Conservation (phyloP, 2,888 invertebrate genomes). For the Dasypogon diadema region DNA sequence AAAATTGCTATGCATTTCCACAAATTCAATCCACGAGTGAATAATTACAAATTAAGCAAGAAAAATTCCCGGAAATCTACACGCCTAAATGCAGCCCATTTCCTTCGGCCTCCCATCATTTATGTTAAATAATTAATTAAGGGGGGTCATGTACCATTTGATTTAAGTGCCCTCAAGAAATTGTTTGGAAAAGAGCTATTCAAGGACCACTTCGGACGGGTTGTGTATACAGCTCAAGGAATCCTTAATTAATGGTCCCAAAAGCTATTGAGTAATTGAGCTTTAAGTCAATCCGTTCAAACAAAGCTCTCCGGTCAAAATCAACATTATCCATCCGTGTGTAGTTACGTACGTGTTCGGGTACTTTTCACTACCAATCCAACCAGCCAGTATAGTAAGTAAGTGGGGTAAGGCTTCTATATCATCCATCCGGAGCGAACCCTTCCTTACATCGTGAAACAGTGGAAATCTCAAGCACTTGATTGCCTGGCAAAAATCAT, state of each 20-base stretch:
- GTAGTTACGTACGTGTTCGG: neutral
- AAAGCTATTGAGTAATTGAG: constrained; percentile 38
- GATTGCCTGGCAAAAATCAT: constrained; percentile 22
- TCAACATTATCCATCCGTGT: neutral
- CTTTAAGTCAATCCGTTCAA: constrained; percentile 38
- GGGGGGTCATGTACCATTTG: constrained; percentile 20
- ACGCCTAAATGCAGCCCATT: too few species aligned
- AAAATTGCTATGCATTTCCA: too few species aligned
- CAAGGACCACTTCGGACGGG: constrained; percentile 15
- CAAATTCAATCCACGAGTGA: too few species aligned
- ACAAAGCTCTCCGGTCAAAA: constrained; percentile 6
- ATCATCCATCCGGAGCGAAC: too few species aligned
- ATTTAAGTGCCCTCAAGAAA: constrained; percentile 17
- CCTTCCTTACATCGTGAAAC: too few species aligned
- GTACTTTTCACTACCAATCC: neutral
- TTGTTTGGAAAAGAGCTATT: constrained; percentile 5
- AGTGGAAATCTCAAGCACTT: neutral
- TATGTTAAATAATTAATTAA: constrained; percentile 31
- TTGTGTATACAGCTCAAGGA: constrained; percentile 1
- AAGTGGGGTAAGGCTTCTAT: too few species aligned
- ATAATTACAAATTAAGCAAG: too few species aligned
- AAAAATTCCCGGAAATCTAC: too few species aligned
- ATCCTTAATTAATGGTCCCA: constrained; percentile 29
- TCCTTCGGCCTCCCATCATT: too few species aligned
- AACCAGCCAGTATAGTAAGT: too few species aligned